These are phyloP conservation scores for Montipora capitata DNA, from an alignment of 92 coral and sea anemone species.

Conservation along the genomic window DNA sequence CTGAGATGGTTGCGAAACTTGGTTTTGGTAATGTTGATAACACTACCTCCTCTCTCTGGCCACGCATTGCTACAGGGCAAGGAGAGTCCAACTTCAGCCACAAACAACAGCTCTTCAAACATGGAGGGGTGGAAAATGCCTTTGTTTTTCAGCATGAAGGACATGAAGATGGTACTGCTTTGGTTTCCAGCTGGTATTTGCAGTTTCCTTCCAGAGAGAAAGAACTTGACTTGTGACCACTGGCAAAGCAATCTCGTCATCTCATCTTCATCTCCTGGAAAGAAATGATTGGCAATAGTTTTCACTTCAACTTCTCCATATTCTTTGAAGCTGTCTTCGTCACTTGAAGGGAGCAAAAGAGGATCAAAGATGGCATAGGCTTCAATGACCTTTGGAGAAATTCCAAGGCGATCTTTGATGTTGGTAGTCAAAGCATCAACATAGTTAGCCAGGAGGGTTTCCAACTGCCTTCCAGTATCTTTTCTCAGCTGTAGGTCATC, in stretches of 20 bases:
- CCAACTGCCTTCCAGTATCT: no score
- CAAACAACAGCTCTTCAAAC: slow-evolving; percentile 31
- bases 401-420: slow-evolving; percentile 44
- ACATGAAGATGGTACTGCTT: slow-evolving; percentile 37
- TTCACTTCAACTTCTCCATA: slow-evolving; percentile 23
- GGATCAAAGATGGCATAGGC: slow-evolving; percentile 43
- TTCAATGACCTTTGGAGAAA: slow-evolving; percentile 29
- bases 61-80: slow-evolving; percentile 33
- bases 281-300: slow-evolving; percentile 18
- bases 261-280: slow-evolving; percentile 30
- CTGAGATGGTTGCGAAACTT: no score
- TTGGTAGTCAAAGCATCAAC: not conserved
- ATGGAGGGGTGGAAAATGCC: slow-evolving; percentile 40
- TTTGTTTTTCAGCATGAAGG: slow-evolving; percentile 20
- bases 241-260: slow-evolving; percentile 35
- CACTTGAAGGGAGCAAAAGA: slow-evolving; percentile 21
- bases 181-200: slow-evolving; percentile 30
- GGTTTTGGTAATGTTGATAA: no score
- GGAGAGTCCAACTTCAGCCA: slow-evolving; percentile 31
- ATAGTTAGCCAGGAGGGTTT: no score
- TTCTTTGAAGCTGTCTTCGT: slow-evolving; percentile 30
- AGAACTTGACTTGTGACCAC: slow-evolving; percentile 32
- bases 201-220: slow-evolving; percentile 31
- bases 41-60: slow-evolving; percentile 40
- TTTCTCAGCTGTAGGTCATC: no score